Evolutionary conservation across 2,113 vertebrate species (phyloP).

Genomic region (Thalassarche chlororhynchos): DNA sequence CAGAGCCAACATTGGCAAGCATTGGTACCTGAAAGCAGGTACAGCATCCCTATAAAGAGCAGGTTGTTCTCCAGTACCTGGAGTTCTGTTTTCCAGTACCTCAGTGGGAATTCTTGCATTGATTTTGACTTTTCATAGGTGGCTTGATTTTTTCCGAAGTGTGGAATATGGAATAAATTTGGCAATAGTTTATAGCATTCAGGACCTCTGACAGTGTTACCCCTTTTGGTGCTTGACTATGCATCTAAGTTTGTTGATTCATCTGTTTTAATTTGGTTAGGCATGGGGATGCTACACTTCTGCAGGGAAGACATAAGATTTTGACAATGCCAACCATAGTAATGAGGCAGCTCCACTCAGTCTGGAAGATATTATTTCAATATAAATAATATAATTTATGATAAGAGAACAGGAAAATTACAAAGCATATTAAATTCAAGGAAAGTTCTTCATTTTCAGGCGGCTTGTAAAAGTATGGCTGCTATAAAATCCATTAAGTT

Average conservation of each 20-base stretch:
- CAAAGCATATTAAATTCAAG: background rate
- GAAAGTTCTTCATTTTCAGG: background rate
- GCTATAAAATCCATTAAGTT: background rate
- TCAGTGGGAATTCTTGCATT: background rate
- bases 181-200: background rate
- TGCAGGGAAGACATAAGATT: background rate
- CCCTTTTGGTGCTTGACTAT: fast-evolving
- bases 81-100: background rate
- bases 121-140: background rate
- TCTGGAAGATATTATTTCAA: background rate
- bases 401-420: background rate
- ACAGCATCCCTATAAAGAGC: background rate
- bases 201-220: background rate
- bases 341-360: background rate
- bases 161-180: background rate
- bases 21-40: background rate
- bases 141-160: background rate
- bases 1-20: background rate
- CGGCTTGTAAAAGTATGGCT: background rate
- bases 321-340: background rate
- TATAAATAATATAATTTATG: background rate
- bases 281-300: background rate
- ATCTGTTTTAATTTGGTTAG: background rate
- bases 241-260: background rate
- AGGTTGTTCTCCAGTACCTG: background rate